phyloP scores from a whole-genome alignment of 2,797 vertebrate genomes.

The Karalla daura region DNA sequence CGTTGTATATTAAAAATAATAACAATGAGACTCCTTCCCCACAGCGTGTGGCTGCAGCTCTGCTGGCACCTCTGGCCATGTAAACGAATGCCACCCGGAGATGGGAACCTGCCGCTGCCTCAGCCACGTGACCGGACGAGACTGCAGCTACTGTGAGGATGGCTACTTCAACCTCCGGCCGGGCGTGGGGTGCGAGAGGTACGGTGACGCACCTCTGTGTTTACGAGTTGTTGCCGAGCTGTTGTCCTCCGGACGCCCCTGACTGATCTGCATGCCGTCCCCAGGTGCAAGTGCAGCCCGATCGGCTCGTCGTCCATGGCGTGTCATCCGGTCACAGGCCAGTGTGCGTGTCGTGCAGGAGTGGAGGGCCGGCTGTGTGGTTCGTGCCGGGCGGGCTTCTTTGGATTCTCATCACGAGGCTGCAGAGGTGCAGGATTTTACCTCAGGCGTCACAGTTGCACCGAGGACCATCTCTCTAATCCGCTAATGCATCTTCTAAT shows the following conservation, averaged over 20 bases:
- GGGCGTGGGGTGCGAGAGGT: conserved; percentile 88
- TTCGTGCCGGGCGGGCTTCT: conserved; percentile 88
- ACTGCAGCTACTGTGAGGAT: conserved; percentile 85
- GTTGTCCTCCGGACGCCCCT: neutral
- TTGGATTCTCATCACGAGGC: conserved; percentile 90
- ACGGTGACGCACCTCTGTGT: conserved; percentile 10
- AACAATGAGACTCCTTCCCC: conserved; percentile 7
- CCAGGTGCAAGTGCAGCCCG: conserved; percentile 89
- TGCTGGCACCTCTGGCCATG: conserved; percentile 70
- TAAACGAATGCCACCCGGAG: conserved; percentile 82
- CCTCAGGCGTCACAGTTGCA: conserved; percentile 25
- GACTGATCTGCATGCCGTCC: neutral
- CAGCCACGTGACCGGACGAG: conserved; percentile 84
- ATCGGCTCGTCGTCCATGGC: conserved; percentile 81
- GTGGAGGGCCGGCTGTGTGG: conserved; percentile 85
- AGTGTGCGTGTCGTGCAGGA: conserved; percentile 88
- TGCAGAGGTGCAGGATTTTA: conserved; percentile 86
- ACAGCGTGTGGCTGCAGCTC: conserved; percentile 89
- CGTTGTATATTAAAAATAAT: neutral
- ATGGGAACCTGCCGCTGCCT: conserved; percentile 90
- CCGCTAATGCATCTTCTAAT: conserved; percentile 12
- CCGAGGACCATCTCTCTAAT: conserved; percentile 33
- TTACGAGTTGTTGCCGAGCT: neutral
- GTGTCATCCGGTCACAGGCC: conserved; percentile 88
- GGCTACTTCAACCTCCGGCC: conserved; percentile 88